phyloP scores from a whole-genome alignment of 2,113 vertebrate genomes.

The Coptodon rendalli region DNA sequence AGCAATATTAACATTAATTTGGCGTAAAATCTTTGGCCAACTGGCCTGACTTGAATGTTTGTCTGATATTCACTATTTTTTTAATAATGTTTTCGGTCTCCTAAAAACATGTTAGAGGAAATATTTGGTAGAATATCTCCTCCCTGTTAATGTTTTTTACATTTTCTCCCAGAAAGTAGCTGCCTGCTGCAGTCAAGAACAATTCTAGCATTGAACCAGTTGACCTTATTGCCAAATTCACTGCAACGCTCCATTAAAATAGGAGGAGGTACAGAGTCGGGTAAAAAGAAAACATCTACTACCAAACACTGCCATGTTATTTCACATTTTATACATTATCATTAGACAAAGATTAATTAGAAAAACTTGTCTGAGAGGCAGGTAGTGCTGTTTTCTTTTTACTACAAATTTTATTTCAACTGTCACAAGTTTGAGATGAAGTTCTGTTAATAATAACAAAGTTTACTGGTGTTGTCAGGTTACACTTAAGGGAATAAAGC shows the following conservation, averaged over 20 bases:
- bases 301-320: not conserved
- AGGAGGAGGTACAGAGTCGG: not conserved
- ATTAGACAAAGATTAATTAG: not conserved
- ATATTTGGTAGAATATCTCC: not conserved
- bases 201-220: not conserved
- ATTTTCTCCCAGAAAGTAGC: not conserved
- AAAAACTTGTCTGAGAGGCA: not conserved
- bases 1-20: not conserved
- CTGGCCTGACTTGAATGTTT: not conserved
- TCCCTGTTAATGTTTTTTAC: not conserved
- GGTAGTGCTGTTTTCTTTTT: not conserved
- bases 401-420: not conserved
- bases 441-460: not conserved
- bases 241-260: not conserved
- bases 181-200: not conserved
- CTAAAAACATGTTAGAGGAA: not conserved
- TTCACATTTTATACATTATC: not conserved
- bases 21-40: not conserved
- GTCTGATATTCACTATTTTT: not conserved
- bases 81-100: not conserved
- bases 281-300: not conserved
- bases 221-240: not conserved
- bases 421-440: not conserved
- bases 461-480: not conserved
- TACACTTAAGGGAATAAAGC: not conserved